Evolutionary conservation across 2,888 invertebrate species (phyloP).

Genomic region (Sarcophaga variegata): DNA sequence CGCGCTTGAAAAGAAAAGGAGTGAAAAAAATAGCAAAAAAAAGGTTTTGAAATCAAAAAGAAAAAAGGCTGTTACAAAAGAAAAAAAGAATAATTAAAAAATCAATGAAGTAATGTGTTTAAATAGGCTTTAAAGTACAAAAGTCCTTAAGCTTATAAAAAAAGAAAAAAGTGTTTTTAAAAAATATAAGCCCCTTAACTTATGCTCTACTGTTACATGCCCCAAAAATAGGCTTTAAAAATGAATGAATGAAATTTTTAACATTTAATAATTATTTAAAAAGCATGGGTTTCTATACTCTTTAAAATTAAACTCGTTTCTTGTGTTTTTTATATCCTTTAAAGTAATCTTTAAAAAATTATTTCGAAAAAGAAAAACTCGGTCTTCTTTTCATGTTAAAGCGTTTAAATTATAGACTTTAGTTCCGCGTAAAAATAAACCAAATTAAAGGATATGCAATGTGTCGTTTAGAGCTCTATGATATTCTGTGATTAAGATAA

Average conservation of each 20-base stretch:
- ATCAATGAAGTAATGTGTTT: not conserved
- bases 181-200: too few relatives aligned
- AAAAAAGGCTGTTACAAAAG: not conserved
- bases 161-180: not conserved
- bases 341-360: constrained; percentile 7
- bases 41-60: not conserved
- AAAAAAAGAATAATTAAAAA: not conserved
- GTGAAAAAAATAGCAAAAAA: not conserved
- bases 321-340: not conserved
- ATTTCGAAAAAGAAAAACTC: not conserved
- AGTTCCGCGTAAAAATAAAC: too few relatives aligned
- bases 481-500: not conserved
- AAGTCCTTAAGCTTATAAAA: not conserved
- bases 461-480: too few relatives aligned
- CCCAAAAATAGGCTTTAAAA: not conserved
- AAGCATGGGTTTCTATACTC: not conserved
- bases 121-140: constrained; percentile 31
- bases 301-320: too few relatives aligned
- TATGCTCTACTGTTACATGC: not conserved
- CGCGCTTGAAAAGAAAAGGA: constrained; percentile 11
- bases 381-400: not conserved
- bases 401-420: too few relatives aligned
- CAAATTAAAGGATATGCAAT: too few relatives aligned
- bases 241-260: not conserved
- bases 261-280: not conserved